Base-by-base conservation (phyloP, 2,797 vertebrate genomes). In the Craterocephalus amniculus region DNA sequence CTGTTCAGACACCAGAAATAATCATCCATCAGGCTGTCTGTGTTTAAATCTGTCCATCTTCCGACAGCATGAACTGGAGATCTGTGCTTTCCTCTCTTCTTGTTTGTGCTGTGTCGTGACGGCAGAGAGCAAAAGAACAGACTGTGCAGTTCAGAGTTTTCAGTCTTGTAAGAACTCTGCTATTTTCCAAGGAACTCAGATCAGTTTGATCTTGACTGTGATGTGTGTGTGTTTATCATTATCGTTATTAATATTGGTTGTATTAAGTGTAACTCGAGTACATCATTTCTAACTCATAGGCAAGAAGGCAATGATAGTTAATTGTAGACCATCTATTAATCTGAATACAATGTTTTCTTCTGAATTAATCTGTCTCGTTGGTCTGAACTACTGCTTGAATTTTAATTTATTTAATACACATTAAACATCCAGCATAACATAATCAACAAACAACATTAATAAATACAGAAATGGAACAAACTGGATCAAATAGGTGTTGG, bases 1-100 rank as follows among this genome's bases (percentile, higher is more conserved):
- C 26, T 9, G 58, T 36, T 76, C 63, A 45, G 58, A 70, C 40
- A 63, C 16, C 1, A 64, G 18, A 63, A 27, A 51, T 60, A 81
- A 68, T 55, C 36, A 63, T 66, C 55, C 49, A 2, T 26, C 55
- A 70, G 58, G n/a, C 29, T 6, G 20, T 65, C 48, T 66, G 55
- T 14, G 62, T 65, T 55, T 63, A 60, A 22, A 4, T 64, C 66
- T 11, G 11, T 35, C 63, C 52, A 18, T 24, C 26, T 34, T 34
- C 32, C 72, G 31, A 13, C 57, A 71, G 68, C 66, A 64, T 13
- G 0, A 34, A 34, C 32, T 34, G 32, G 31, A 74, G 55, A 74
- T 76, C 72, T 59, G 61, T 45, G 38, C 58, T 36, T 59, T 32
- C 20, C 27, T 59, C 49, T 72, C 58, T 72, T 58, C 63, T 61